phyloP scores from a whole-genome alignment of 2,888 invertebrate genomes.

The Unio pictorum region DNA sequence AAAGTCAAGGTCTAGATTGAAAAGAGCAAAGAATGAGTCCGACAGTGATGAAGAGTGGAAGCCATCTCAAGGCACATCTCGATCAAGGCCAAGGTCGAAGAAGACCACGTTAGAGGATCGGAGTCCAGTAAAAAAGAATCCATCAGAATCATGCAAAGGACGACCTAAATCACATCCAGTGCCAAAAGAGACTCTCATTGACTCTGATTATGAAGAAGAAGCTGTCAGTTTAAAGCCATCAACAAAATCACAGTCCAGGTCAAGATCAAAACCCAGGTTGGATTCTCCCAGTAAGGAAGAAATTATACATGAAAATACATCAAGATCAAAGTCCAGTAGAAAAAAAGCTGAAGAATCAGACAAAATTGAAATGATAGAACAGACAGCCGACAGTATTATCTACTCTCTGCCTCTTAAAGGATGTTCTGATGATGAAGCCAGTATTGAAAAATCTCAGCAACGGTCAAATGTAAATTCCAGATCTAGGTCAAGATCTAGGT shows the following conservation, averaged over 20 bases:
- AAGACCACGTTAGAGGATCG: no score
- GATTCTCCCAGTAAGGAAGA: neutral
- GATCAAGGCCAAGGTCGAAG: neutral
- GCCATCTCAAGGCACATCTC: neutral
- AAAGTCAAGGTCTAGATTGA: conserved; percentile 16
- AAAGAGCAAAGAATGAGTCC: conserved; percentile 6
- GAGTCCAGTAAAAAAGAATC: neutral
- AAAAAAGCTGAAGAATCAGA: no score
- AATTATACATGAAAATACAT: neutral
- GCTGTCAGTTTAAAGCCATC: neutral
- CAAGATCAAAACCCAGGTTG: conserved; percentile 3
- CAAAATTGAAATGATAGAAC: no score
- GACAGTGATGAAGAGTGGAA: conserved; percentile 5
- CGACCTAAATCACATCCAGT: neutral
- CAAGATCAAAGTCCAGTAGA: neutral
- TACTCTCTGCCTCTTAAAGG: no score
- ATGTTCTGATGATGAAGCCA: no score
- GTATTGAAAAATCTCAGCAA: no score
- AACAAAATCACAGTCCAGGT: neutral
- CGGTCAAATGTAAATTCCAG: no score
- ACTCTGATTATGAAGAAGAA: neutral
- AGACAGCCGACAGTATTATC: no score
- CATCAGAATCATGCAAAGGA: conserved; percentile 1
- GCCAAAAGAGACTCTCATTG: neutral
- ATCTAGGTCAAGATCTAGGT: no score